Evolutionary conservation across 2,888 invertebrate species (phyloP).

Genomic region (Acleris literana): DNA sequence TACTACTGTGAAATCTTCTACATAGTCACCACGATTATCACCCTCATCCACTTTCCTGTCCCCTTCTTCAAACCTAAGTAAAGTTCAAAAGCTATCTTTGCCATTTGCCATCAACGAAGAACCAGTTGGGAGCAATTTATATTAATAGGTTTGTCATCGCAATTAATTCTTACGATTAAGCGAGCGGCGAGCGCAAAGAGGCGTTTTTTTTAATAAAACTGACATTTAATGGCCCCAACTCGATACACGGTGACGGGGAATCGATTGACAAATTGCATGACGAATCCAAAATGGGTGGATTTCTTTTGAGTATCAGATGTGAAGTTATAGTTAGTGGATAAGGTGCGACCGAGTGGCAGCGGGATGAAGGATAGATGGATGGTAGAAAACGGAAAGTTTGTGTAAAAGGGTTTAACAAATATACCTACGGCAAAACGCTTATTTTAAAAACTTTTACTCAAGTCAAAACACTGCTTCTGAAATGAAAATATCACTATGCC

Average conservation of each 20-base stretch:
- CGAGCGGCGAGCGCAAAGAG: conserved; percentile 78
- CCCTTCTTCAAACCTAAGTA: conserved; percentile 12
- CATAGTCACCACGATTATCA: background rate
- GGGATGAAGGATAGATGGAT: background rate
- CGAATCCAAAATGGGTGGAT: conserved; percentile 82
- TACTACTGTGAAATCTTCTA: background rate
- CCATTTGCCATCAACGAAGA: conserved; percentile 40
- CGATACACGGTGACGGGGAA: conserved; percentile 75
- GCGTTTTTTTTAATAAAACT: conserved; percentile 68
- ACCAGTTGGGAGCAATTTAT: conserved; percentile 72
- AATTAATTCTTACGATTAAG: conserved; percentile 82
- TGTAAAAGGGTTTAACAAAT: too few species aligned
- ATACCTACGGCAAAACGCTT: too few species aligned
- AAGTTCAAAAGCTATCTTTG: conserved; percentile 43
- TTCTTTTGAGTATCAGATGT: conserved; percentile 76
- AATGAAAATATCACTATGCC: too few species aligned
- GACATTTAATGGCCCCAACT: conserved; percentile 76
- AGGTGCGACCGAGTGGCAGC: conserved; percentile 37
- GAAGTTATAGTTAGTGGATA: conserved; percentile 58
- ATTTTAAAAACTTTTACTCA: too few species aligned
- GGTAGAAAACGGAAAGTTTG: background rate
- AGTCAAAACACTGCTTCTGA: too few species aligned
- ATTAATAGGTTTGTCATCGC: conserved; percentile 83
- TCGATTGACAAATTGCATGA: conserved; percentile 83
- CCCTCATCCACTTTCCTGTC: background rate